Base-by-base conservation (phyloP, 1,140 invertebrate species). In the Drosophila repletoides region DNA sequence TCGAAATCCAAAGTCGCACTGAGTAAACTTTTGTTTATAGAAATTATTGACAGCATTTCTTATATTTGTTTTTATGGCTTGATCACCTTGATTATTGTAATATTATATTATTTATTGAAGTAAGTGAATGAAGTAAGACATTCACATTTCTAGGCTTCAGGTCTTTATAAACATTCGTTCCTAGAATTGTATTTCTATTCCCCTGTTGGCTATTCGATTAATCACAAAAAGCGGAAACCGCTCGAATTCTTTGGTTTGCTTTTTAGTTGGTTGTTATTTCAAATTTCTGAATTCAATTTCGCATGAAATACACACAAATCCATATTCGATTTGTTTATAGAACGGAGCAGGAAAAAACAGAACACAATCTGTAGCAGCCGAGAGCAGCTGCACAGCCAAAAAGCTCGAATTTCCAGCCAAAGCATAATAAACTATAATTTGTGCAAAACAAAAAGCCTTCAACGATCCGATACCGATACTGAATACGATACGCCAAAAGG, bases 351-450 rank as follows among this genome's bases (percentile, higher is more conserved):
- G 26, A 52, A 22, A 24, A 46, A 38, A 28, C 6, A 19, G 12
- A 6, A 4, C 1, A 34, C 12, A 10, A 14, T 12, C 31, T 12
- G n/a, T 9, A 34, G 21, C 24, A 29, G 19, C 55, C 17, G 33
- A 19, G 21, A 33, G 59, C 74, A 76, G 72, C 76, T 81, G 76
- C 76, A 58, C 49, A 12, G 12, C 26, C 24, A 60, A 60, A 56
- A 80, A 72, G 77, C 77, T 81, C 56, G n/a, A 26, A 63, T 77
- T 74, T 77, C 59, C 64, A 76, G 68, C 53, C 45, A 60, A 49
- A 72, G 51, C 65, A 69, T 68, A 72, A 81, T 68, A 72, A 81
- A 81, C 76, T 68, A 72, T 67, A 81, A 76, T 64, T 72, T 76
- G 67, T 53, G 41, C 67, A 55, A 55, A 51, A 53, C 38, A 67